Conservation (phyloP, 2,888 invertebrate species). For the Galeopsomyia nigrocyanea region DNA sequence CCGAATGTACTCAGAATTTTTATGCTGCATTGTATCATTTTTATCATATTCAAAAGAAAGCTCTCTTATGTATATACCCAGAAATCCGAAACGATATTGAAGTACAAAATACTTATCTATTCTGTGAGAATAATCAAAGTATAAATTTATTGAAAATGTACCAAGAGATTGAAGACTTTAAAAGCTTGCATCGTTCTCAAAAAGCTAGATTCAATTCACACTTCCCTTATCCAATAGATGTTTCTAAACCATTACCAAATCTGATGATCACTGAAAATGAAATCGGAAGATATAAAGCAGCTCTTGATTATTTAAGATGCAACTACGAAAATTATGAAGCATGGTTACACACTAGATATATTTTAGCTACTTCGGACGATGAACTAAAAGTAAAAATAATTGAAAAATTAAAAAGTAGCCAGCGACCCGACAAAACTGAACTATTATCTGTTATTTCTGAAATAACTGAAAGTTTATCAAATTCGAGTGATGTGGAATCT, state of each 20-base stretch:
- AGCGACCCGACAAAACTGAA: slow-evolving; percentile 41
- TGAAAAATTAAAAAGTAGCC: slow-evolving; percentile 40
- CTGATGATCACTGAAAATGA: slow-evolving; percentile 57
- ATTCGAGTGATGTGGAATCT: slow-evolving; percentile 28
- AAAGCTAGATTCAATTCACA: slow-evolving; percentile 50
- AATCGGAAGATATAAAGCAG: slow-evolving; percentile 53
- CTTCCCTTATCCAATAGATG: slow-evolving; percentile 58
- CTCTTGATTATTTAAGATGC: slow-evolving; percentile 54
- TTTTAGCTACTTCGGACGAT: slow-evolving; percentile 45
- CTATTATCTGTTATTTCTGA: slow-evolving; percentile 42
- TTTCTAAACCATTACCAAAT: slow-evolving; percentile 54
- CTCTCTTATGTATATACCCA: slow-evolving; percentile 60
- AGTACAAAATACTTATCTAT: slow-evolving; percentile 57
- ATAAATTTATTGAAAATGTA: slow-evolving; percentile 57
- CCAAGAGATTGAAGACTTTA: slow-evolving; percentile 59
- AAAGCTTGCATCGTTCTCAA: slow-evolving; percentile 50
- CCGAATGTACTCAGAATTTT: slow-evolving; percentile 51
- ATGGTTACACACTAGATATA: slow-evolving; percentile 46
- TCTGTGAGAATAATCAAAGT: slow-evolving; percentile 47
- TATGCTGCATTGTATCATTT: slow-evolving; percentile 54
- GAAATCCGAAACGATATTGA: slow-evolving; percentile 60
- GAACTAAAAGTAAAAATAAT: slow-evolving; percentile 43
- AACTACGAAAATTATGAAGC: slow-evolving; percentile 42
- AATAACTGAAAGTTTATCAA: slow-evolving; percentile 12
- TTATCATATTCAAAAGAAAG: slow-evolving; percentile 57